phyloP scores from a whole-genome alignment of 2,113 vertebrate species.

The Erythrocercus mccallii region DNA sequence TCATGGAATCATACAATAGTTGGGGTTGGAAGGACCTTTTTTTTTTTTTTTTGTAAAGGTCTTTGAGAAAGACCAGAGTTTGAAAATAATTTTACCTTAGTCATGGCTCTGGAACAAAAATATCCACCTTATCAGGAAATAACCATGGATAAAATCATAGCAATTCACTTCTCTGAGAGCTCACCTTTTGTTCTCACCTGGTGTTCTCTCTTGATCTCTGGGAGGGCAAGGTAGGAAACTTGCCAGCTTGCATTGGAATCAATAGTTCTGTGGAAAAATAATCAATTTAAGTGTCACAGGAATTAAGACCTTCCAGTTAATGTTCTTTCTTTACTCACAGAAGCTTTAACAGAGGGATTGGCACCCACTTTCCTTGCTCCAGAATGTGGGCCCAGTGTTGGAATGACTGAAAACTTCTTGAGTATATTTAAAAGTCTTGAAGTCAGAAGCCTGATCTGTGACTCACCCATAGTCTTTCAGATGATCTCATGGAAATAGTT shows the following conservation, averaged over 20 bases:
- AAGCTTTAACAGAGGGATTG: background rate
- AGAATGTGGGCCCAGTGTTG: accelerated
- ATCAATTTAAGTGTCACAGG: background rate
- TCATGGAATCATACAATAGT: background rate
- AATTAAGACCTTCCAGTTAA: background rate
- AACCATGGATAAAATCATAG: background rate
- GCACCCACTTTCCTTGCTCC: background rate
- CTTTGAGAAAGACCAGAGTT: background rate
- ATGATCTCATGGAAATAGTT: background rate
- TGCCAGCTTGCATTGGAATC: background rate
- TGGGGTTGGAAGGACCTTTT: background rate
- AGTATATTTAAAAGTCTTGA: background rate
- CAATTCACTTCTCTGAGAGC: background rate
- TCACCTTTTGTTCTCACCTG: background rate
- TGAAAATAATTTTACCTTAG: background rate
- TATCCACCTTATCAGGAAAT: background rate
- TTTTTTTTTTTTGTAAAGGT: background rate
- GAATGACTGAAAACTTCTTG: background rate
- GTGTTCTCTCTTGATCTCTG: background rate
- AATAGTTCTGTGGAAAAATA: background rate
- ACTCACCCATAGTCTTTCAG: background rate
- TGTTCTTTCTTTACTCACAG: background rate
- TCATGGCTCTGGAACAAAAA: background rate
- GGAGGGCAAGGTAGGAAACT: background rate
- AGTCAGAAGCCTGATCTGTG: background rate